A percentile compares a stretch with the other conserved stretches of the same genome.
phyloP scores from a whole-genome alignment of 30 jellyfish, hydroid and myxozoan genomes.

The Hydractinia echinata region DNA sequence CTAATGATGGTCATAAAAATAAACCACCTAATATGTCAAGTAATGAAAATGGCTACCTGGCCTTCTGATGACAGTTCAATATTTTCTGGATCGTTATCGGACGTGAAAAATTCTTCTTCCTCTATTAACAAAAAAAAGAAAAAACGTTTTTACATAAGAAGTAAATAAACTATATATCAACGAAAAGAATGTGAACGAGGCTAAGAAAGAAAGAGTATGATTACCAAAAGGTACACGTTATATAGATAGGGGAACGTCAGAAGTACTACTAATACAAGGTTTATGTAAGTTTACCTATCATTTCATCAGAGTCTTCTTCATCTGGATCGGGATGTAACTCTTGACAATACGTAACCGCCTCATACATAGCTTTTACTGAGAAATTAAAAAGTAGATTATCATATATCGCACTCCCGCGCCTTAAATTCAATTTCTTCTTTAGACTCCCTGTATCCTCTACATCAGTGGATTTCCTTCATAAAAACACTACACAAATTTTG shows the following conservation, averaged over 20 bases:
- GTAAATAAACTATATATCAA: neutral
- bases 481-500: too few species aligned
- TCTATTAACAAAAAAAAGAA: neutral
- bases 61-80: slow-evolving; percentile 71
- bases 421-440: too few species aligned
- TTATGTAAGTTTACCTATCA: neutral
- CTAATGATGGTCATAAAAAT: neutral
- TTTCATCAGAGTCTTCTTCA: slow-evolving; percentile 31
- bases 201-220: too few species aligned
- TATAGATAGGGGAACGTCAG: too few species aligned
- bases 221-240: too few species aligned
- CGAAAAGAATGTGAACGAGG: too few species aligned
- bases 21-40: neutral
- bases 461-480: too few species aligned
- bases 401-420: too few species aligned
- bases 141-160: neutral
- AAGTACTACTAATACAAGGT: too few species aligned
- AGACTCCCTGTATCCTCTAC: too few species aligned
- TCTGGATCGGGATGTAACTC: slow-evolving; percentile 57
- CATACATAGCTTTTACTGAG: slow-evolving; percentile 41
- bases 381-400: neutral
- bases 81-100: slow-evolving; percentile 41
- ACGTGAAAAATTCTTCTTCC: slow-evolving; percentile 30
- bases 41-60: slow-evolving; percentile 30
- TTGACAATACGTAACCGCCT: slow-evolving; percentile 41